Conservation (phyloP, 1,140 invertebrate species). For the Papilio dardanus region DNA sequence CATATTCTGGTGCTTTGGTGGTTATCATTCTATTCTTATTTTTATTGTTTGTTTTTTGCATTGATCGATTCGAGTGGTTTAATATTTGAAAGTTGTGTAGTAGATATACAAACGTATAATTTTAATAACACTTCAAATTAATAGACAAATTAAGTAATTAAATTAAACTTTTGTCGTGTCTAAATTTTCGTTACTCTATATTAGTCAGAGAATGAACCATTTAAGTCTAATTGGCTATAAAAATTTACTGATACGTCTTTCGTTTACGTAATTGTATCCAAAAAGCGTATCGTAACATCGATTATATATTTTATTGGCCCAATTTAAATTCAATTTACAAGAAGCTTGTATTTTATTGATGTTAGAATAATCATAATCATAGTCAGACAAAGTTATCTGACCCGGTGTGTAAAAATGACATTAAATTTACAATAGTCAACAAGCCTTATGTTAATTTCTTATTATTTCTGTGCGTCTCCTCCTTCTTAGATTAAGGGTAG, state of each 20-base stretch:
- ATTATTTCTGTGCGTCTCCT: too few relatives aligned
- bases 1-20: too few relatives aligned
- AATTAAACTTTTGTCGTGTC: background rate
- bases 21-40: too few relatives aligned
- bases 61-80: too few relatives aligned
- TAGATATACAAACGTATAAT: too few relatives aligned
- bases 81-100: too few relatives aligned
- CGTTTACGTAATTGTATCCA: constrained; percentile 40
- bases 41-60: too few relatives aligned
- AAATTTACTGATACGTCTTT: constrained; percentile 43
- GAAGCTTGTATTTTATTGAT: constrained; percentile 31
- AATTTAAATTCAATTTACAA: constrained; percentile 36
- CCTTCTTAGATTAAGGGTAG: too few relatives aligned
- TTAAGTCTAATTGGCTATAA: constrained; percentile 50
- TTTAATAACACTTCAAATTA: background rate
- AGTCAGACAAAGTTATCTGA: too few relatives aligned
- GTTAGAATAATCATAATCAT: background rate
- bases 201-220: constrained; percentile 41
- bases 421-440: too few relatives aligned
- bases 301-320: constrained; percentile 45
- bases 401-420: too few relatives aligned
- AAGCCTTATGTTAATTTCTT: too few relatives aligned
- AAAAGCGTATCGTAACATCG: constrained; percentile 37
- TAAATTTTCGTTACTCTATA: constrained; percentile 34
- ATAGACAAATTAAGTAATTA: background rate